Percentiles rank a stretch among this genome's conserved stretches.
Evolutionary conservation across 2,797 vertebrate genomes (phyloP).

Genomic region (Lateolabrax maculatus): DNA sequence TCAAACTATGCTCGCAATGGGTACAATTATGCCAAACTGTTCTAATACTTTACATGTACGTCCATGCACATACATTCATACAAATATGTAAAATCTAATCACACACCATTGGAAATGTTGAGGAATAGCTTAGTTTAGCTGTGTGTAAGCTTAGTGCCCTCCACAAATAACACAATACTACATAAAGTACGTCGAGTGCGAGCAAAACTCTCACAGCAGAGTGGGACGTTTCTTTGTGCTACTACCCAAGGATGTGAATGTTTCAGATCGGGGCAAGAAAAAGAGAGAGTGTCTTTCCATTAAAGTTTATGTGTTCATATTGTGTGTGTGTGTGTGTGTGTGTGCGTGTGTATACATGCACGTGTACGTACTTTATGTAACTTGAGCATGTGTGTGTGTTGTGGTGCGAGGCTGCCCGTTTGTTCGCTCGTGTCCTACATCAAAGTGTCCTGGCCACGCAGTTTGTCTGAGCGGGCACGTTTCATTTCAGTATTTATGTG

Average conservation of each 20-base stretch:
- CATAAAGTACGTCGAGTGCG: slow-evolving; percentile 7
- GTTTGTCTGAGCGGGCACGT: slow-evolving; percentile 46
- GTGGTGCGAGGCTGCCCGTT: slow-evolving; percentile 18
- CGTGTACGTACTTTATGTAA: slow-evolving; percentile 24
- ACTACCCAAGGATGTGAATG: slow-evolving; percentile 5
- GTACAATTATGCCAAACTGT: not conserved
- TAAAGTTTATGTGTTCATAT: slow-evolving; percentile 26
- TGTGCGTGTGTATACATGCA: not conserved
- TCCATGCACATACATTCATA: not conserved
- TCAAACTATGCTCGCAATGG: not conserved
- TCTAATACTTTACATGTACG: not conserved
- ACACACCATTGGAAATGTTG: not conserved
- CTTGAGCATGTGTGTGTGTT: slow-evolving; percentile 16
- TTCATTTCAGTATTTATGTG: slow-evolving; percentile 64
- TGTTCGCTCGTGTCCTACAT: slow-evolving; percentile 50
- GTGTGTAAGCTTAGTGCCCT: not conserved
- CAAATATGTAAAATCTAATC: not conserved
- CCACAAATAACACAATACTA: slow-evolving; percentile 4
- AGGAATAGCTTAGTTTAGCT: not conserved
- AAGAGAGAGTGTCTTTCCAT: slow-evolving; percentile 38
- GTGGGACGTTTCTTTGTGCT: slow-evolving; percentile 13
- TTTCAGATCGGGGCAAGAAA: slow-evolving; percentile 26
- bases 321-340: not conserved
- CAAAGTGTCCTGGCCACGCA: slow-evolving; percentile 42
- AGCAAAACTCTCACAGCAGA: slow-evolving; percentile 43